Evolutionary conservation across 2,797 vertebrate species (phyloP).

Genomic region (Sebastes alutus): DNA sequence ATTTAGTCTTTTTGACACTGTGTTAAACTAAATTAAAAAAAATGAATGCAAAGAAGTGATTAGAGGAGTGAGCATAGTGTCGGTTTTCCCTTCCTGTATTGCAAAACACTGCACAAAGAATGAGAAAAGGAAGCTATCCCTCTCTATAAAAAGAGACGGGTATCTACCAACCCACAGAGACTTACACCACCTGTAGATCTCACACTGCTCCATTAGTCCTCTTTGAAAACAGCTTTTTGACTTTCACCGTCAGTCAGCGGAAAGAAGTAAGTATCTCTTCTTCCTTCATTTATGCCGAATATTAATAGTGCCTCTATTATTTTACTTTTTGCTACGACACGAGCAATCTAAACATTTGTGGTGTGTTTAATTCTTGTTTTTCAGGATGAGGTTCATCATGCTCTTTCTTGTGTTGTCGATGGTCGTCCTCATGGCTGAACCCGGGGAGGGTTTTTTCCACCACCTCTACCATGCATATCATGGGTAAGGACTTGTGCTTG

Average conservation of each 20-base stretch:
- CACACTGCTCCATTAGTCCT: not conserved
- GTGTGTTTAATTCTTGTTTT: not conserved
- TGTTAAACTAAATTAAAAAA: not conserved
- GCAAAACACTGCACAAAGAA: not conserved
- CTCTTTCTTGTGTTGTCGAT: conserved; percentile 14
- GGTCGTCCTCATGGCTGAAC: conserved; percentile 36
- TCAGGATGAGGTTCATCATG: not conserved
- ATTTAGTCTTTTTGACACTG: not conserved
- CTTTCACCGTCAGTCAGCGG: not conserved
- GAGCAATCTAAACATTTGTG: not conserved
- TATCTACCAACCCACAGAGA: no score
- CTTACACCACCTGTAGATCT: not conserved
- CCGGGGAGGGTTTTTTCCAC: not conserved
- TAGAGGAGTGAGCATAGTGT: not conserved
- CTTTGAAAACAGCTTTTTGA: not conserved
- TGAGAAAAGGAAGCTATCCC: not conserved
- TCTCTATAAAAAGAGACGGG: not conserved
- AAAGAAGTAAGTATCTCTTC: not conserved
- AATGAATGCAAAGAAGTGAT: not conserved
- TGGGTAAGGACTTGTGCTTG: not conserved
- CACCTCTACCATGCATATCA: not conserved
- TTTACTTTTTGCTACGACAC: not conserved
- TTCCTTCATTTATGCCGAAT: not conserved
- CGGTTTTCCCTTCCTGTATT: not conserved
- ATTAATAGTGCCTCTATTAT: not conserved